Conservation (phyloP, 2,797 vertebrate genomes). For the Siniperca obscura region DNA sequence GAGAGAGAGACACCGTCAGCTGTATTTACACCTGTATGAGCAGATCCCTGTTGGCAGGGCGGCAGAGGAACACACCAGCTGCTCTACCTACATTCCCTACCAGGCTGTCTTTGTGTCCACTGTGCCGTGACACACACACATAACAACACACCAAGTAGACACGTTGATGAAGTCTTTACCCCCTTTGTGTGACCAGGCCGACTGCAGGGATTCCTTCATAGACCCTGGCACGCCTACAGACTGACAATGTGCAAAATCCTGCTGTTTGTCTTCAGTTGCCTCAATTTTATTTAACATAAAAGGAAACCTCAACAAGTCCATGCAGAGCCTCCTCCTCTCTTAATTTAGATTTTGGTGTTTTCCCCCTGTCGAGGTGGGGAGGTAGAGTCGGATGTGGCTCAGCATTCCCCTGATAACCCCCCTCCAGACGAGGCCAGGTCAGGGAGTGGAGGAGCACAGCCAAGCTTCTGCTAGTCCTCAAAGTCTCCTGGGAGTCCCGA, state of each 20-base stretch:
- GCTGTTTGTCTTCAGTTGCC: constrained; percentile 42
- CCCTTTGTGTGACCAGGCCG: constrained; percentile 29
- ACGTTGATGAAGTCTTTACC: constrained; percentile 24
- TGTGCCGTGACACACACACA: constrained; percentile 46
- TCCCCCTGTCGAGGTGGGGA: constrained; percentile 30
- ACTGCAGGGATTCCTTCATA: constrained; percentile 13
- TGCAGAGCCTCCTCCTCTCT: constrained; percentile 4
- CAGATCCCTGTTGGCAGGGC: constrained; percentile 89
- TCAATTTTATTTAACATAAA: constrained; percentile 46
- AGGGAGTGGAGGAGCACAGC: constrained; percentile 55
- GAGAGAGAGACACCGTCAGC: constrained; percentile 84
- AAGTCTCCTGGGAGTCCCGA: constrained; percentile 37
- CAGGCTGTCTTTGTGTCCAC: constrained; percentile 62
- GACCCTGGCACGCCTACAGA: constrained; percentile 7
- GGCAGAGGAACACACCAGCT: constrained; percentile 88
- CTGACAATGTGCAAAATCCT: constrained; percentile 46
- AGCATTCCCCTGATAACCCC: constrained; percentile 73
- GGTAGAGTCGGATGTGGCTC: constrained; percentile 60
- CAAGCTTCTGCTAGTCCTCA: constrained; percentile 70
- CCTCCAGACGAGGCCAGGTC: constrained; percentile 49
- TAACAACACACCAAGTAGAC: constrained; percentile 12
- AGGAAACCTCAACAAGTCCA: constrained; percentile 39
- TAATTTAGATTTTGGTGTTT: constrained; percentile 39
- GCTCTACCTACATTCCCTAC: constrained; percentile 81
- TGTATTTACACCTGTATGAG: constrained; percentile 95